Base-by-base conservation (phyloP, 2,113 vertebrate genomes). In the Phylloscopus whistleri region DNA sequence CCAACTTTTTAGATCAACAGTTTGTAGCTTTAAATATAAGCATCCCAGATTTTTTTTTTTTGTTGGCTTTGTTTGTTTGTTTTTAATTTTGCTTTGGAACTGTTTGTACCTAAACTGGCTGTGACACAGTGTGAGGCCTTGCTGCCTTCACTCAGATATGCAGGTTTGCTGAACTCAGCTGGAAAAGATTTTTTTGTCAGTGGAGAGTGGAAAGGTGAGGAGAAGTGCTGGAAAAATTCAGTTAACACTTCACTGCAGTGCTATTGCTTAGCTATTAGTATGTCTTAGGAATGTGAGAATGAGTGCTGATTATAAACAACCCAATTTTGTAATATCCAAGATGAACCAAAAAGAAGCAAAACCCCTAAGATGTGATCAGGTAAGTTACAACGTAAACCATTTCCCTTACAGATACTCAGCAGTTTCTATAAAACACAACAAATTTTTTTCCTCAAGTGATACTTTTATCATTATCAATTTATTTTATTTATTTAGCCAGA, bases 21-120 rank as follows among this genome's bases (percentile, higher is more conserved):
- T 86, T 69, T 80, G 46, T 74, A 77, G 46, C 59, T 93, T 93
- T 84, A 78, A 84, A 89, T 80, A 88, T 84, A 78, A 87, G 64
- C 35, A 70, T 55, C 52, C 2, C 13, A 84, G 43, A 49, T 58
- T 51, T 91, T 73, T 59, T 58, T 51, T 91, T 73, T 59, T 82
- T 35, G 44, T 85, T 92, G 39, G 18, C 33, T 89, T 84, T 87
- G 59, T 83, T 93, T 67, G 35, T 90, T 95, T 72, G 51, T 59
- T 74, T 92, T 90, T 49, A 69, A 17, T 79, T 83, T 64, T n/a
- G 15, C 75, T 87, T 89, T 82, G 78, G 75, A 95, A 64, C 74
- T 56, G 52, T 84, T 93, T 89, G 70, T 94, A 80, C n/a, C 68
- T 86, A 28, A 86, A 52, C 41, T 68, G 2, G 2, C 46, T 59